phyloP scores from a whole-genome alignment of 2,797 vertebrate genomes.

The Sebastes steindachneri region DNA sequence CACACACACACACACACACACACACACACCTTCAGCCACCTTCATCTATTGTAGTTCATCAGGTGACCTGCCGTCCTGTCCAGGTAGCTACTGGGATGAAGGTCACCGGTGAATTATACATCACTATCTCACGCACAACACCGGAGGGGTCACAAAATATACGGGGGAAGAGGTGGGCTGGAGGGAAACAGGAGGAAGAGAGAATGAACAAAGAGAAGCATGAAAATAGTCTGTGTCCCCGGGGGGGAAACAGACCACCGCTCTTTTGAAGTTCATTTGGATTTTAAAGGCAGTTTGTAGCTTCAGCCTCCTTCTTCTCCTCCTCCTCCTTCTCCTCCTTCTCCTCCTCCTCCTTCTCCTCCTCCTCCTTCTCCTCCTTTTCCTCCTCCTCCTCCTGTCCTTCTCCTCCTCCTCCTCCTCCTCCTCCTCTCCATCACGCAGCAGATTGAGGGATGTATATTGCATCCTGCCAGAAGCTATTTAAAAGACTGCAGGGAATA shows the following conservation, averaged over 20 bases:
- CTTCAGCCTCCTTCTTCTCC: too few relatives aligned
- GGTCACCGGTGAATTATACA: constrained; percentile 74
- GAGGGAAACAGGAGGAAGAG: constrained; percentile 4
- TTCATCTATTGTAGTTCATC: constrained; percentile 16
- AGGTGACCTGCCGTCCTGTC: constrained; percentile 16
- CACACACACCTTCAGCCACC: constrained; percentile 10
- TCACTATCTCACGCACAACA: constrained; percentile 30
- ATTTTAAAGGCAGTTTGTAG: too few relatives aligned
- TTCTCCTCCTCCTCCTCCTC: too few relatives aligned
- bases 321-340: too few relatives aligned
- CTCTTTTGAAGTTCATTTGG: too few relatives aligned
- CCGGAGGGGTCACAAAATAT: constrained; percentile 8
- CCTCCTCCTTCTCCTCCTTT: too few relatives aligned
- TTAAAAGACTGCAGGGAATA: constrained; percentile 14
- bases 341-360: too few relatives aligned
- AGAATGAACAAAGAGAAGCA: constrained; percentile 4
- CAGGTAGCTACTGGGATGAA: constrained; percentile 41
- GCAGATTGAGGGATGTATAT: too few relatives aligned
- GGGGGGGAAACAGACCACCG: too few relatives aligned
- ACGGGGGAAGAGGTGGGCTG: not conserved
- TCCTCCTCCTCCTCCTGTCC: too few relatives aligned
- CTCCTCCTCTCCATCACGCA: too few relatives aligned
- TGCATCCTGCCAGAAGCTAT: not conserved
- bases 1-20: not conserved
- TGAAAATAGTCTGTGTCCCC: constrained; percentile 27